Evolutionary conservation across 2,113 vertebrate species (phyloP).

Genomic region (Pithys albifrons): DNA sequence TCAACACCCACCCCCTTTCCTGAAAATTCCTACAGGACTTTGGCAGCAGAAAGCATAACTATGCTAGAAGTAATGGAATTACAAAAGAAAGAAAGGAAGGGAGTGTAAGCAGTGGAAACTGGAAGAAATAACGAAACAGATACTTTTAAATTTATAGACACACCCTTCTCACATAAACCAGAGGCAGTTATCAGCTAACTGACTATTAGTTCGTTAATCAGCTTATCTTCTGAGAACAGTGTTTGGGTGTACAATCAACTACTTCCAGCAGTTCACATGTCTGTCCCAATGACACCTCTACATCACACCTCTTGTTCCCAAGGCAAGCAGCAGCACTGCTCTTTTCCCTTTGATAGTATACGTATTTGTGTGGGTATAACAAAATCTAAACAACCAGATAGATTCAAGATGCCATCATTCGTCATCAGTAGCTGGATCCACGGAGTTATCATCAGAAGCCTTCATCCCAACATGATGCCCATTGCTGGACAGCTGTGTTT

Average conservation of each 20-base stretch:
- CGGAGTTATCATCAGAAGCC: background rate
- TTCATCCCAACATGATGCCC: background rate
- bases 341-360: background rate
- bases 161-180: background rate
- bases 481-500: background rate
- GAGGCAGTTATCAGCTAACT: background rate
- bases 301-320: background rate
- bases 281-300: background rate
- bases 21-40: background rate
- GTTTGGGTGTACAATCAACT: background rate
- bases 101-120: background rate
- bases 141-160: background rate
- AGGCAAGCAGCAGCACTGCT: background rate
- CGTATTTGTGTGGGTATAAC: background rate
- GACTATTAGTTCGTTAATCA: background rate
- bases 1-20: background rate
- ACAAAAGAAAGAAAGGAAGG: background rate
- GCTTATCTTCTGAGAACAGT: background rate
- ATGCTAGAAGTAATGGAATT: background rate
- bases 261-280: background rate
- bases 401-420: background rate
- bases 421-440: fast-evolving
- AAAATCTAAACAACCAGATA: background rate
- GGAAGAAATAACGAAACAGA: background rate
- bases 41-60: background rate